A percentile compares a stretch with the other conserved stretches of the same genome.
phyloP scores from a whole-genome alignment of 2,797 vertebrate species.

The Cichlasoma orientale region DNA sequence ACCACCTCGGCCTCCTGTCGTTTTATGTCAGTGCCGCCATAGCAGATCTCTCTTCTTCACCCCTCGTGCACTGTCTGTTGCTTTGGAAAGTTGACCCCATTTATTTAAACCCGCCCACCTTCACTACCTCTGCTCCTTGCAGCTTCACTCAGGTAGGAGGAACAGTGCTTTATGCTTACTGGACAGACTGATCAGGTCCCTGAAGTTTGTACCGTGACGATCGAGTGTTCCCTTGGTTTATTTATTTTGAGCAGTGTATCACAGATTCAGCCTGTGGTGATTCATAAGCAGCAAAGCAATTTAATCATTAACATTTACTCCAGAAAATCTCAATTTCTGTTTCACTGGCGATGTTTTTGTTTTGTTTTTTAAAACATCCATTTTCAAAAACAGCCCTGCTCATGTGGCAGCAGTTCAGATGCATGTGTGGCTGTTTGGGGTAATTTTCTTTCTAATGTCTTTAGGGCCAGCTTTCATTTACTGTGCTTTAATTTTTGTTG shows the following conservation, averaged over 20 bases:
- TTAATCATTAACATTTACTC: slow-evolving; percentile 1
- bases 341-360: background rate
- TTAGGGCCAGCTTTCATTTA: background rate
- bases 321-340: background rate
- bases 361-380: background rate
- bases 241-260: background rate
- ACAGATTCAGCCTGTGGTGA: background rate
- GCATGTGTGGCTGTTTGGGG: background rate
- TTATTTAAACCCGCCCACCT: too few relatives aligned
- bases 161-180: too few relatives aligned
- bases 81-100: too few relatives aligned
- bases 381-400: background rate
- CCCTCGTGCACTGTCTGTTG: background rate
- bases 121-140: too few relatives aligned
- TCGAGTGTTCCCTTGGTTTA: background rate
- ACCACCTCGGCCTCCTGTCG: too few relatives aligned
- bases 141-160: too few relatives aligned
- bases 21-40: too few relatives aligned
- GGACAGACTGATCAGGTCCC: background rate
- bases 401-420: background rate
- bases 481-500: background rate
- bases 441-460: background rate
- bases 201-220: background rate
- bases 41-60: background rate
- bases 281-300: slow-evolving; percentile 7